phyloP scores from a whole-genome alignment of 2,888 invertebrate species.

The Iphiclides podalirius region DNA sequence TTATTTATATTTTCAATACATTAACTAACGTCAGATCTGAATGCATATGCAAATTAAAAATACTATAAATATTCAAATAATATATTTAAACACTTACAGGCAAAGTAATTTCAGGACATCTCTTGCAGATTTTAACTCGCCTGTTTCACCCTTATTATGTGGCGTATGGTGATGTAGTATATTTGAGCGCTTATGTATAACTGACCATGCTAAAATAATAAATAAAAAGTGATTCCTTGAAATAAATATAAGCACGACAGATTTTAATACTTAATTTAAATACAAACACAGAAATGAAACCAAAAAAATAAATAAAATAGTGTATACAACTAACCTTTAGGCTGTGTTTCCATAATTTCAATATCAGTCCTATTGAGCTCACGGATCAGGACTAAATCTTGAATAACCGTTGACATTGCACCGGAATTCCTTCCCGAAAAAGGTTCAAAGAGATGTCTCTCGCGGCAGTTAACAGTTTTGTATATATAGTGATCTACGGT shows the following conservation, averaged over 20 bases:
- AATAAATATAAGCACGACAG: too few species aligned
- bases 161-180: conserved; percentile 87
- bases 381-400: conserved; percentile 76
- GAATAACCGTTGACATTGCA: conserved; percentile 83
- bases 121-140: conserved; percentile 85
- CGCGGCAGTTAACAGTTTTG: conserved; percentile 84
- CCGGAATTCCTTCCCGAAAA: conserved; percentile 87
- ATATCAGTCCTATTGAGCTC: conserved; percentile 74
- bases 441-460: conserved; percentile 87
- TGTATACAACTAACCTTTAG: conserved; percentile 64
- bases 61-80: too few species aligned
- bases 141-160: conserved; percentile 83
- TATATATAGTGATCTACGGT: conserved; percentile 89
- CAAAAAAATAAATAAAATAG: too few species aligned
- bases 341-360: conserved; percentile 64
- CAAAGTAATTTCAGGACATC: conserved; percentile 80
- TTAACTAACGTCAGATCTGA: too few species aligned
- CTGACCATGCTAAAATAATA: conserved; percentile 64
- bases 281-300: too few species aligned
- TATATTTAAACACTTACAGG: conserved; percentile 16
- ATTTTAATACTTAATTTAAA: background rate
- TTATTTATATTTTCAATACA: too few species aligned
- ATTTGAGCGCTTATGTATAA: conserved; percentile 79
- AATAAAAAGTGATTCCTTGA: background rate
- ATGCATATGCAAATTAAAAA: too few species aligned